Conservation (phyloP, 2,888 invertebrate genomes). For the Romanomermis culicivorax region DNA sequence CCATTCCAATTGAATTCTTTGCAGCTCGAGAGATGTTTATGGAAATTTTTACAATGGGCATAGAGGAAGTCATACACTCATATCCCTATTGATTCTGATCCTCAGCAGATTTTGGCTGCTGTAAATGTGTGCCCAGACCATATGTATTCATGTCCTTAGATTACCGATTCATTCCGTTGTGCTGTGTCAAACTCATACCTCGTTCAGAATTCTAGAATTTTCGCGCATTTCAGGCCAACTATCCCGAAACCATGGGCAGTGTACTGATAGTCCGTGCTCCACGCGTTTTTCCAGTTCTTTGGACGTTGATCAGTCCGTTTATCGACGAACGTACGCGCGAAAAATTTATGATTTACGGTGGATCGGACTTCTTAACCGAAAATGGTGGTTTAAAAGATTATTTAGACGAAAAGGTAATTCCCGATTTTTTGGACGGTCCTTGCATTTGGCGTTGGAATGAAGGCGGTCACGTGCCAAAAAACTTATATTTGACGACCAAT, state of each 20-base stretch:
- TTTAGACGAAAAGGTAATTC: conserved; percentile 54
- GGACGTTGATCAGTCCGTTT: conserved; percentile 82
- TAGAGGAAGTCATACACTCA: too few species aligned
- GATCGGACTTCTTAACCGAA: conserved; percentile 53
- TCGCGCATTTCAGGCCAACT: conserved; percentile 48
- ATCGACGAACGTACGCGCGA: conserved; percentile 72
- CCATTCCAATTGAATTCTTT: too few species aligned
- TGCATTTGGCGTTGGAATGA: conserved; percentile 44
- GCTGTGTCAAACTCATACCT: too few species aligned
- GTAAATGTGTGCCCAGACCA: too few species aligned
- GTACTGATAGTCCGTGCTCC: conserved; percentile 75
- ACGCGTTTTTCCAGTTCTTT: conserved; percentile 74
- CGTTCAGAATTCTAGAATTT: too few species aligned
- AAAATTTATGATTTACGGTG: conserved; percentile 49
- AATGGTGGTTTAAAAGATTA: conserved; percentile 61
- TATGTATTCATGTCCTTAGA: too few species aligned
- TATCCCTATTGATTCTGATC: too few species aligned
- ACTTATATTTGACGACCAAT: conserved; percentile 48
- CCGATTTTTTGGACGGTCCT: conserved; percentile 49
- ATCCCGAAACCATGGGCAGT: conserved; percentile 79
- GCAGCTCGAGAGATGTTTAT: too few species aligned
- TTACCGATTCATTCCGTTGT: too few species aligned
- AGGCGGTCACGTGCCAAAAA: conserved; percentile 70
- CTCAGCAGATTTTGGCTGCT: too few species aligned
- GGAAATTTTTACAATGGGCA: too few species aligned